phyloP scores from a whole-genome alignment of 2,797 vertebrate genomes.

The Liasis olivaceus region DNA sequence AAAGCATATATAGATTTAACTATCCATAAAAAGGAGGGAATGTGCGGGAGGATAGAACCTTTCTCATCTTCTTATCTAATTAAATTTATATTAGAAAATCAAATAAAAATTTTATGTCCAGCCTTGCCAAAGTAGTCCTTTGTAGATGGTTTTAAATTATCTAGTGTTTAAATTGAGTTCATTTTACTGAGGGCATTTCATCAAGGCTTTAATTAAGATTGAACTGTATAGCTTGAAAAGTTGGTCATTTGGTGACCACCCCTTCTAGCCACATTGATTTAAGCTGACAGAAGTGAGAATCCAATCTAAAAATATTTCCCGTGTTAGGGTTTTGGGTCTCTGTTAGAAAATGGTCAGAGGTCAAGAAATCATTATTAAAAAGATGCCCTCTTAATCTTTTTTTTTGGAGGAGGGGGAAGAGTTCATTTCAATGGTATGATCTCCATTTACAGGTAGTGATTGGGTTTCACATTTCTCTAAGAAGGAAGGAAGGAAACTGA shows the following conservation, averaged over 20 bases:
- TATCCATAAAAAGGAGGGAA: background rate
- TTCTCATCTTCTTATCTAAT: constrained; percentile 64
- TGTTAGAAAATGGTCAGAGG: constrained; percentile 41
- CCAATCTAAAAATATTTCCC: constrained; percentile 62
- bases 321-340: constrained; percentile 39
- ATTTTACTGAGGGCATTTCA: constrained; percentile 73
- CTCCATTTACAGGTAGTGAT: constrained; percentile 30
- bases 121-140: constrained; percentile 64
- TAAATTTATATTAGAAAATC: constrained; percentile 71
- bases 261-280: constrained; percentile 63
- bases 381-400: constrained; percentile 41
- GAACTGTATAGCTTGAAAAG: constrained; percentile 70
- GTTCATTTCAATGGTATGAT: constrained; percentile 40
- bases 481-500: background rate
- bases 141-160: constrained; percentile 73
- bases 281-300: constrained; percentile 65
- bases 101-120: constrained; percentile 73
- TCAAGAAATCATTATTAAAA: constrained; percentile 35
- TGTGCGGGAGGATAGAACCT: background rate
- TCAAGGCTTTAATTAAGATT: constrained; percentile 76
- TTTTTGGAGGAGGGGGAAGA: background rate
- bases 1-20: constrained; percentile 48
- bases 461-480: background rate
- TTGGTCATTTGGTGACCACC: constrained; percentile 70
- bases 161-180: constrained; percentile 69